Conservation (phyloP, 2,888 invertebrate species). For the Malthinus seriepunctatus region DNA sequence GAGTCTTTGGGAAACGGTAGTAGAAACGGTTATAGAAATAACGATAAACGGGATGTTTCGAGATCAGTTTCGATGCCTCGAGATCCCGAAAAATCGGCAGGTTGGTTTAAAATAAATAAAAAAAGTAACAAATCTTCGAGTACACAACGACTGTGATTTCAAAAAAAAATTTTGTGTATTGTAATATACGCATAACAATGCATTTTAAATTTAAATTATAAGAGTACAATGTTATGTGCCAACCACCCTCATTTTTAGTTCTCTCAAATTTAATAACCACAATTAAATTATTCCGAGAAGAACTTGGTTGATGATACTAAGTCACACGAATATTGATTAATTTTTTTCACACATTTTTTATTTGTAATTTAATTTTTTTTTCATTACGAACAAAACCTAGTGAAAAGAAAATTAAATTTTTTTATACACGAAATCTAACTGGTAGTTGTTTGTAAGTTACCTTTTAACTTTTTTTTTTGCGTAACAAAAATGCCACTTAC, state of each 20-base stretch:
- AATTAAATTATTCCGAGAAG: constrained; percentile 48
- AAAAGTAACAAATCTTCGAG: constrained; percentile 54
- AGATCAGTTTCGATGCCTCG: constrained; percentile 75
- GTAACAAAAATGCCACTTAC: constrained; percentile 19
- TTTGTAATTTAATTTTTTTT: constrained; percentile 44
- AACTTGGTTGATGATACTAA: constrained; percentile 32
- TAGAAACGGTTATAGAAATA: constrained; percentile 39
- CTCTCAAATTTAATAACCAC: constrained; percentile 46
- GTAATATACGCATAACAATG: constrained; percentile 10
- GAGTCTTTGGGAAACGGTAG: constrained; percentile 62
- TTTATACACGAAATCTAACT: constrained; percentile 8
- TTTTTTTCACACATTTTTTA: constrained; percentile 11
- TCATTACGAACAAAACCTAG: constrained; percentile 45
- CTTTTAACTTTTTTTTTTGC: constrained; percentile 5
- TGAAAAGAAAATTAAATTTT: constrained; percentile 48
- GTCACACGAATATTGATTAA: constrained; percentile 22
- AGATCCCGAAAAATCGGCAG: constrained; percentile 71
- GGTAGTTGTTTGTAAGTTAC: constrained; percentile 12
- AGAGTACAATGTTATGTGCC: constrained; percentile 40
- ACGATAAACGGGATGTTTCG: constrained; percentile 57
- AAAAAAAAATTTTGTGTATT: constrained; percentile 7
- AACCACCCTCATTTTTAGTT: constrained; percentile 37
- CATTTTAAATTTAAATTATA: constrained; percentile 13
- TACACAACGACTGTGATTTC: constrained; percentile 47
- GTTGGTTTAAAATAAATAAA: constrained; percentile 69